Conservation (phyloP, 2,113 vertebrate genomes). For the Mormyrus lacerda region DNA sequence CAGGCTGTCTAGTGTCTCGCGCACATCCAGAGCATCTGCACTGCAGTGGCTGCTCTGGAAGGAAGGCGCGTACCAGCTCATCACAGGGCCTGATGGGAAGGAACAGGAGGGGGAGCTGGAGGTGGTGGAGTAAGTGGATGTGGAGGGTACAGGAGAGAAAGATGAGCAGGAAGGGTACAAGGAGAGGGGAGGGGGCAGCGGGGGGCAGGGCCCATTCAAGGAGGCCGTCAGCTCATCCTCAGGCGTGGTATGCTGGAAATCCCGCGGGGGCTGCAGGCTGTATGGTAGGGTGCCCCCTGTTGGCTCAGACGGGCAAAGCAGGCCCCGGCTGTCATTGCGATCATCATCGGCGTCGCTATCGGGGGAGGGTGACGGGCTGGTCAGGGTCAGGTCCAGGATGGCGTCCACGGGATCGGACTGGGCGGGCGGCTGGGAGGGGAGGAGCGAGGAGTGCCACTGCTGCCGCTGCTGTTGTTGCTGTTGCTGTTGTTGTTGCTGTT, state of each 20-base stretch:
- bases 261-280: slow-evolving; percentile 26
- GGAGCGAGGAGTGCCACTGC: background rate
- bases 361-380: slow-evolving; percentile 7
- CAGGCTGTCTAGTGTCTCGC: slow-evolving; percentile 85
- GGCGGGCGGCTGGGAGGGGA: background rate
- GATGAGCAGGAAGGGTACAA: background rate
- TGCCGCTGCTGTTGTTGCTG: slow-evolving; percentile 36
- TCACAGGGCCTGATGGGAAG: background rate
- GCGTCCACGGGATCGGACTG: background rate
- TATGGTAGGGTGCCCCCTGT: slow-evolving; percentile 14
- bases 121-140: slow-evolving; percentile 16
- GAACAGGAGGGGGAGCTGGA: slow-evolving; percentile 10
- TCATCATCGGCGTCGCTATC: background rate
- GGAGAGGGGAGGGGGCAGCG: slow-evolving; percentile 23
- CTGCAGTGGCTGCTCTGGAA: slow-evolving; percentile 27
- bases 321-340: background rate
- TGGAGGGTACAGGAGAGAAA: slow-evolving; percentile 28
- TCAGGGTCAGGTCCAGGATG: background rate
- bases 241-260: background rate
- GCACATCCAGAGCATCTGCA: slow-evolving; percentile 61
- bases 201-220: slow-evolving; percentile 25
- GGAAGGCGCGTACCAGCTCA: slow-evolving; percentile 20
- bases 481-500: slow-evolving; percentile 38
- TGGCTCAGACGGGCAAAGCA: slow-evolving; percentile 8
- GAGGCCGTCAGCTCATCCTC: slow-evolving; percentile 14